Base-by-base conservation (phyloP, 1,140 invertebrate genomes). In the Macrosteles quadrilineatus region DNA sequence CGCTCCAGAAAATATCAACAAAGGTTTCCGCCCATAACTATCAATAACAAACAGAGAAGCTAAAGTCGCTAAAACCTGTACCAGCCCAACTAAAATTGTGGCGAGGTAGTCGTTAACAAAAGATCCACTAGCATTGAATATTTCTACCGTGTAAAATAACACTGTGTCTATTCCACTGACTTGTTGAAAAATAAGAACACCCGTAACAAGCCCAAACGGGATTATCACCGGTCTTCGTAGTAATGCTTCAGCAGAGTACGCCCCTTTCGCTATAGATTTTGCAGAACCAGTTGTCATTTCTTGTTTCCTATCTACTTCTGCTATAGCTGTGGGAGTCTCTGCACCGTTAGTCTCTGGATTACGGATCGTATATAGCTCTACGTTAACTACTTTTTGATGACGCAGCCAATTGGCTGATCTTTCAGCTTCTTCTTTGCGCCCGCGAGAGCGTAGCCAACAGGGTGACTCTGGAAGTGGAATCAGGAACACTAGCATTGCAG, bases 121-220 rank as follows among this genome's bases (percentile, higher is more conserved):
- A 3, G 83, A 86, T 0, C 83, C 79, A 1, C 85, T 84, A 1
- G 82, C 81, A 55, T 83, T 74, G 73, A 92, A 88, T 67, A 92
- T 88, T 1, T 81, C 80, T 29, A 88, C 87, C 0, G 90, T 85
- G 75, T 91, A 91, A 76, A 90, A 90, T 4, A 89, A 81, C 0
- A 91, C 83, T 1, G 87, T 88, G 74, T 90, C 90, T 65, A 87
- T 88, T 0, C 90, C 90, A 31, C 83, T 85, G 25, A 88, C 76
- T 74, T 92, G 89, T 68, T 87, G 84, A 68, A 89, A 85, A 72
- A 83, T 78, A 78, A 87, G 84, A 1, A 90, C 75, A 0, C 78
- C 79, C 29, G 81, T 75, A 40, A 79, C 83, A 14, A 82, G 76
- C 21, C 78, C 75, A 2, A 85, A 78, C 1, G 84, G 83, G 69